Evolutionary conservation across 1,140 invertebrate genomes (phyloP), one percentile per base, ranked within the genome.

Genomic region (Eriocheir sinensis): DNA sequence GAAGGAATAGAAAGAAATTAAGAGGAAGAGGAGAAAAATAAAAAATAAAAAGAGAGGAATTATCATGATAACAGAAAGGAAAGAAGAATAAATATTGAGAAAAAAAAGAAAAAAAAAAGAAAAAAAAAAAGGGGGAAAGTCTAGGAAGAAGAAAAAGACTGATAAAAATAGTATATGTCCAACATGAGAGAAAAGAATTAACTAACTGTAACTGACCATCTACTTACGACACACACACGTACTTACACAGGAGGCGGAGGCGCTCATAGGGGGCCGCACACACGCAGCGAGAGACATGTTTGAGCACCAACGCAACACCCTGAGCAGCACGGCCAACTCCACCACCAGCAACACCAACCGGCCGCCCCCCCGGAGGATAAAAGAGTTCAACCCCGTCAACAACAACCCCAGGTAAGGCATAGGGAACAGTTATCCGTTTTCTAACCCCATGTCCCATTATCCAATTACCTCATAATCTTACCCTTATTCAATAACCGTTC

Each of bases 381-480:
- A 95, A 38, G 94, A 95, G 79, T 95, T 95, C 34, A 91, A 92
- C 17, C 94, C 94, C 27, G 83, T 92, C n/a, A 95, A 95, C 34
- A 48, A n/a, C 41, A n/a, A n/a, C n/a, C n/a, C n/a, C n/a, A n/a
- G n/a, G n/a, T n/a, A n/a, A n/a, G n/a, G n/a, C n/a, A n/a, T n/a
- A n/a, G n/a, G n/a, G n/a, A n/a, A n/a, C n/a, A n/a, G n/a, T n/a
- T n/a, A n/a, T n/a, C n/a, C n/a, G n/a, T n/a, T n/a, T n/a, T n/a
- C n/a, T n/a, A n/a, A n/a, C n/a, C n/a, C n/a, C n/a, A n/a, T n/a
- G n/a, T n/a, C n/a, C n/a, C n/a, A n/a, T n/a, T n/a, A n/a, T n/a
- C n/a, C n/a, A n/a, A n/a, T n/a, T n/a, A n/a, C n/a, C n/a, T n/a
- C n/a, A n/a, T n/a, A n/a, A n/a, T n/a, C n/a, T n/a, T n/a, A n/a